Conservation (phyloP, 2,888 invertebrate species). For the Allophyes oxyacanthae region DNA sequence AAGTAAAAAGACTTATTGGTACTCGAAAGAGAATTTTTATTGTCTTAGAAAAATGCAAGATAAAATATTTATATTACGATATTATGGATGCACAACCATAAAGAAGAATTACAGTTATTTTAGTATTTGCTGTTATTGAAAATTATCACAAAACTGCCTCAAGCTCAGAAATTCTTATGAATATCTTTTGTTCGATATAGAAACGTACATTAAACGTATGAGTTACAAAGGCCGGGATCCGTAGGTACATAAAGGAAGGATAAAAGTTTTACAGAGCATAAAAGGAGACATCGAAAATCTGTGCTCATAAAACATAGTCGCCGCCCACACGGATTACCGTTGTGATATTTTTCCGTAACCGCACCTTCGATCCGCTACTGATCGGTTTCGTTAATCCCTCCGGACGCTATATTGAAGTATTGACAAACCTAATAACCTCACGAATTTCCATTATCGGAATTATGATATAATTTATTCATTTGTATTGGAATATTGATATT, state of each 20-base stretch:
- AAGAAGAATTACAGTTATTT: constrained; percentile 44
- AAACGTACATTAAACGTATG: constrained; percentile 56
- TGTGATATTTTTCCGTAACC: constrained; percentile 39
- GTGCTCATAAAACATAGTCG: constrained; percentile 72
- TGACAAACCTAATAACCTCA: constrained; percentile 52
- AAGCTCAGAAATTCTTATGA: constrained; percentile 48
- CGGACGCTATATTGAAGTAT: constrained; percentile 51
- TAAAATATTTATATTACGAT: constrained; percentile 8
- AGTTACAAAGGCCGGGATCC: constrained; percentile 66
- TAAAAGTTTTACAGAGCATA: constrained; percentile 81
- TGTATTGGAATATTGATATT: constrained; percentile 27
- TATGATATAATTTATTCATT: constrained; percentile 50
- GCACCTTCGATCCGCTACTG: constrained; percentile 36
- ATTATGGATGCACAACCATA: constrained; percentile 32
- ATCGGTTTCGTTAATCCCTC: constrained; percentile 48
- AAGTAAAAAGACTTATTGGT: no score
- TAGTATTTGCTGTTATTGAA: constrained; percentile 52
- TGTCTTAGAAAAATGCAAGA: no score
- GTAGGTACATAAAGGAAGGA: constrained; percentile 66
- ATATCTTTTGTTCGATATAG: constrained; percentile 56
- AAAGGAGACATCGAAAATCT: constrained; percentile 80
- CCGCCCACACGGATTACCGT: constrained; percentile 61
- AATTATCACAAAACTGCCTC: constrained; percentile 48
- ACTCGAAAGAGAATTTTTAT: no score
- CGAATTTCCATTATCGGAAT: constrained; percentile 48